Base-by-base conservation (phyloP, 2,888 invertebrate genomes). In the Colostygia pectinataria region DNA sequence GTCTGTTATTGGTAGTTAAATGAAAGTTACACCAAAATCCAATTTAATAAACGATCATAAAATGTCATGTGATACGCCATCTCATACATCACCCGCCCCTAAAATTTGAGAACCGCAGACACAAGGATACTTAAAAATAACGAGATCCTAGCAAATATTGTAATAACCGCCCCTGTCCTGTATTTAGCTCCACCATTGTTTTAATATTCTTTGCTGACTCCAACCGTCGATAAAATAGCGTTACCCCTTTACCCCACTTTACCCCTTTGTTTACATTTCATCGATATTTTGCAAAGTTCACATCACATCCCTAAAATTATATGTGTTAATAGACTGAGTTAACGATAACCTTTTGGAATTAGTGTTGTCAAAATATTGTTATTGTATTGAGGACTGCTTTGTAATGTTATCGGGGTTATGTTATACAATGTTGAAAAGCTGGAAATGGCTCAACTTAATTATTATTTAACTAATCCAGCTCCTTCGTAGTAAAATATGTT, bases 61-160 rank as follows among this genome's bases (percentile, higher is more conserved):
- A 52, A 42, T 24, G 52, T 52, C 52, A 52, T 42, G 33, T 28
- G 52, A 52, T 34, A 46, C 33, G 41, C 29, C 46, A 42, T 42
- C 53, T 38, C 55, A 44, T 54, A 56, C 44, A 48, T 56, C 55
- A 53, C 55, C 65, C 59, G 59, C 55, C 58, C 50, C 59, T 52
- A 74, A 78, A 83, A 66, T 79, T 86, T 86, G 79, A 74, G 77
- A 72, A 68, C 70, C 84, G 62, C 67, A 66, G 79, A 55, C 71
- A 61, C 62, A 66, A 58, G 68, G 85, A 87, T 87, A 85, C 89
- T 90, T 90, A 90, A 90, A 90, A 90, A 87, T 90, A 90, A 91
- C 88, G 90, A 86, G 82, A 88, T 82, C 71, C 82, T 76, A 80
- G 83, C 89, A 85, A 90, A 90, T 88, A 89, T 88, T 88, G 85